These are phyloP conservation scores for Neoarius graeffei DNA, from an alignment of 2,113 vertebrate species.

Conservation along the genomic window DNA sequence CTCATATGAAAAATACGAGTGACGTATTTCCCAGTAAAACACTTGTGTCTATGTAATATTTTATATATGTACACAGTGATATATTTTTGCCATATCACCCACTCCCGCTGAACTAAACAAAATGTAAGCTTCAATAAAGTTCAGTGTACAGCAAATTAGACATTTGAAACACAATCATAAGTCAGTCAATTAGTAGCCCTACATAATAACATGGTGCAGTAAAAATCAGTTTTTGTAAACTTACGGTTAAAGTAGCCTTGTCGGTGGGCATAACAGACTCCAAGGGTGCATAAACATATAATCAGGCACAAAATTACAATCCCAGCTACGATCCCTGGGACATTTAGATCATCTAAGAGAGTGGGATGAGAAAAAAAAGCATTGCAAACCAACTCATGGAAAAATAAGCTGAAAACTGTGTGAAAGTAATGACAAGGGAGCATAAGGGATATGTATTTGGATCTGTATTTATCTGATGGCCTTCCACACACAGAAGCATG, in stretches of 20 bases:
- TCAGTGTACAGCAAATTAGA: neutral
- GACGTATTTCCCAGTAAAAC: too few relatives aligned
- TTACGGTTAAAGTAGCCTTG: slow-evolving; percentile 78
- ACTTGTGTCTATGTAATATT: too few relatives aligned
- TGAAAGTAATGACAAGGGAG: neutral
- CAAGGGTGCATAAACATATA: slow-evolving; percentile 74
- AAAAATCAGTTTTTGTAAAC: slow-evolving; percentile 9
- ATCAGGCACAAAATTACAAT: slow-evolving; percentile 73
- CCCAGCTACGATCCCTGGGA: slow-evolving; percentile 74
- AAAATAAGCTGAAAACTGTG: neutral
- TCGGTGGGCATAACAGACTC: slow-evolving; percentile 78
- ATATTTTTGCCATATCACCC: too few relatives aligned
- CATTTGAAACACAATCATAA: neutral
- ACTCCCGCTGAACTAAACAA: too few relatives aligned
- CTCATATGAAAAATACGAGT: too few relatives aligned
- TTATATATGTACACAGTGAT: too few relatives aligned
- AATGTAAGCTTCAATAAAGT: neutral
- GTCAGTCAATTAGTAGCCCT: neutral
- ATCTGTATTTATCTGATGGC: neutral
- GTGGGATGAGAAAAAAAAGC: neutral
- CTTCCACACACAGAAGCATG: neutral
- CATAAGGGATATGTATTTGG: neutral
- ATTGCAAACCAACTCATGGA: neutral
- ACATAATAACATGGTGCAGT: slow-evolving; percentile 2
- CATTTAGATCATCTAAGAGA: slow-evolving; percentile 80